A percentile compares a stretch with the other conserved stretches of the same genome.
Conservation (phyloP, 2,113 vertebrate species). For the Daboia siamensis region DNA sequence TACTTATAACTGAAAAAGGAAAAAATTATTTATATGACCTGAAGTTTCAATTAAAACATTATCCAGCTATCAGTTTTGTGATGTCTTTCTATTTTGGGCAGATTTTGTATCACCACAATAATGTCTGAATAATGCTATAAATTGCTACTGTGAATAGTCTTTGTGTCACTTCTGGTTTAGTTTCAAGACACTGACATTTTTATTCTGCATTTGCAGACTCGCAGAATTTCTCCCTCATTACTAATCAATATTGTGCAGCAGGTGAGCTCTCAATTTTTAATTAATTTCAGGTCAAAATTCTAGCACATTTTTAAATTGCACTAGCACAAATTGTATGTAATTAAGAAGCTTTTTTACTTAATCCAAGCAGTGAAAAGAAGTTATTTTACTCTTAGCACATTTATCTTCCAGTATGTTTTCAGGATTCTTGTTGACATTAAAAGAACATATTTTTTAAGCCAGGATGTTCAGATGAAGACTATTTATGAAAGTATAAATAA, state of each 20-base stretch:
- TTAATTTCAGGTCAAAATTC: slow-evolving; percentile 32
- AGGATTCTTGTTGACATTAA: slow-evolving; percentile 20
- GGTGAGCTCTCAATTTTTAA: slow-evolving; percentile 29
- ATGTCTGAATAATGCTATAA: background rate
- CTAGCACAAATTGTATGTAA: slow-evolving; percentile 27
- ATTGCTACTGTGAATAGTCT: background rate
- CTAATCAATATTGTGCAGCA: slow-evolving; percentile 20
- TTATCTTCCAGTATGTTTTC: slow-evolving; percentile 31
- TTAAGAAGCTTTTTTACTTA: slow-evolving; percentile 46
- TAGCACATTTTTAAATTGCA: slow-evolving; percentile 50
- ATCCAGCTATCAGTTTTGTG: background rate
- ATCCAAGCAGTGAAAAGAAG: slow-evolving; percentile 47
- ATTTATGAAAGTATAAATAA: background rate
- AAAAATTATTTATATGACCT: background rate
- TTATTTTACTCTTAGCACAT: slow-evolving; percentile 33
- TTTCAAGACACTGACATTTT: background rate
- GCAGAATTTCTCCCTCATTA: slow-evolving; percentile 5
- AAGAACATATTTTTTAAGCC: slow-evolving; percentile 15
- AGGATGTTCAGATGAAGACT: background rate
- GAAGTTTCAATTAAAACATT: background rate
- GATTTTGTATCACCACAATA: background rate
- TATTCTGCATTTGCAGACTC: background rate
- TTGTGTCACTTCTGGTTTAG: background rate
- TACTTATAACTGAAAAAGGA: background rate
- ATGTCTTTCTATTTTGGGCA: background rate